Evolutionary conservation across 1,140 invertebrate species (phyloP).

Genomic region (Littorina saxatilis): DNA sequence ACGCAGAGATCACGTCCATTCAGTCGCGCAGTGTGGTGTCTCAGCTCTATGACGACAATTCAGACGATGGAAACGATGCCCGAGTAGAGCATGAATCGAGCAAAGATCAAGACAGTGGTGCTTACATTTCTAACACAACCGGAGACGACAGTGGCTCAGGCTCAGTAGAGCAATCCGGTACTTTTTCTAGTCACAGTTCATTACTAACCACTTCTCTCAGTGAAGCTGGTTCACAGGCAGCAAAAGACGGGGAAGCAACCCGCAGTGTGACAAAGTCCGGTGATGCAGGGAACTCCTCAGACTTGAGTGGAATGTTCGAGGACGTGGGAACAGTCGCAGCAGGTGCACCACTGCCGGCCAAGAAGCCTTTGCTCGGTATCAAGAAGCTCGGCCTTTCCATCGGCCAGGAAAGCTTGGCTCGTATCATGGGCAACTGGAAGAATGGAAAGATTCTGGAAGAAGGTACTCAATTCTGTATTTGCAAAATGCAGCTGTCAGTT

Average conservation of each 20-base stretch:
- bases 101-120: background rate
- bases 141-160: too few relatives aligned
- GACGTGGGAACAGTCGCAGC: too few relatives aligned
- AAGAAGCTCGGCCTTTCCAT: slow-evolving; percentile 21
- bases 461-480: slow-evolving; percentile 16
- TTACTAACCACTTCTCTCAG: too few relatives aligned
- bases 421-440: slow-evolving; percentile 31
- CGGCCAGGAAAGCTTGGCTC: background rate
- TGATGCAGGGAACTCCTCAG: too few relatives aligned
- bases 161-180: too few relatives aligned
- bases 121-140: background rate
- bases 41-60: background rate
- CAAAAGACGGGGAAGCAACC: too few relatives aligned
- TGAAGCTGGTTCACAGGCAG: too few relatives aligned
- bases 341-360: too few relatives aligned
- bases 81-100: background rate
- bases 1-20: slow-evolving; percentile 68
- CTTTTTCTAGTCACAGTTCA: too few relatives aligned
- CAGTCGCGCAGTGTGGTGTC: slow-evolving; percentile 12
- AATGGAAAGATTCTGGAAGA: slow-evolving; percentile 42
- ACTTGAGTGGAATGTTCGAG: too few relatives aligned
- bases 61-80: background rate
- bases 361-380: background rate
- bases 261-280: too few relatives aligned
- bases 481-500: too few relatives aligned